These are phyloP conservation scores for Barbus barbus DNA, from an alignment of 2,113 vertebrate genomes.

Conservation along the genomic window DNA sequence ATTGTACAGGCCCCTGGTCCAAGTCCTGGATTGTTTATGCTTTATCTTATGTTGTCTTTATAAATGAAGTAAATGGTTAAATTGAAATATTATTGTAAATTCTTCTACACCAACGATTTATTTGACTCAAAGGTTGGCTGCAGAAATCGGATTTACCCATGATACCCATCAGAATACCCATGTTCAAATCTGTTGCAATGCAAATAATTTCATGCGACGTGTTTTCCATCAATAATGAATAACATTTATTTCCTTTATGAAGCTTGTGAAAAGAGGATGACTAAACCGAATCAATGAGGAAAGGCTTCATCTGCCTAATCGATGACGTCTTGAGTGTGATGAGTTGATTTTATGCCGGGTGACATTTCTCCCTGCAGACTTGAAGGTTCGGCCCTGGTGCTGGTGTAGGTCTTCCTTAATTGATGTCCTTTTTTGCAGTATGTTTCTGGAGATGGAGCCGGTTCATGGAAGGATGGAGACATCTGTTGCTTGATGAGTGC, in stretches of 20 bases:
- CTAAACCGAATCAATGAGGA: slow-evolving; percentile 24
- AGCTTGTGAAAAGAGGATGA: not conserved
- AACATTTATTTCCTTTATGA: slow-evolving; percentile 15
- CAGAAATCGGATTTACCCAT: too few species aligned
- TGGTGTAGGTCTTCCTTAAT: not conserved
- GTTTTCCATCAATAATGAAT: slow-evolving; percentile 24
- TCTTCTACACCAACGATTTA: not conserved
- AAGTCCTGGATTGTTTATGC: too few species aligned
- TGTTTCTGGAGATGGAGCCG: not conserved
- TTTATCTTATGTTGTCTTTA: not conserved
- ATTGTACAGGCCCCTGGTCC: too few species aligned
- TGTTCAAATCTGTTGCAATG: not conserved
- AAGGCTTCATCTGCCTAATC: not conserved
- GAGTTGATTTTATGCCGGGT: not conserved
- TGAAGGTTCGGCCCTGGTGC: not conserved
- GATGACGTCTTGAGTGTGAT: not conserved
- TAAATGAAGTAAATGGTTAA: not conserved
- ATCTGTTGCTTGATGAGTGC: not conserved
- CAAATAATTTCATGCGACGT: not conserved
- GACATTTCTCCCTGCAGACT: not conserved
- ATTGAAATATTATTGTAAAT: not conserved
- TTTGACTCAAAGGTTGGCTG: not conserved
- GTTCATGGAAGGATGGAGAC: slow-evolving; percentile 11
- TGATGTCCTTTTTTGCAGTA: not conserved
- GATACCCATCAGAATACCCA: not conserved